Percentiles rank a stretch among this genome's conserved stretches.
phyloP scores from a whole-genome alignment of 1,140 invertebrate species.

The Polypedilum vanderplanki region DNA sequence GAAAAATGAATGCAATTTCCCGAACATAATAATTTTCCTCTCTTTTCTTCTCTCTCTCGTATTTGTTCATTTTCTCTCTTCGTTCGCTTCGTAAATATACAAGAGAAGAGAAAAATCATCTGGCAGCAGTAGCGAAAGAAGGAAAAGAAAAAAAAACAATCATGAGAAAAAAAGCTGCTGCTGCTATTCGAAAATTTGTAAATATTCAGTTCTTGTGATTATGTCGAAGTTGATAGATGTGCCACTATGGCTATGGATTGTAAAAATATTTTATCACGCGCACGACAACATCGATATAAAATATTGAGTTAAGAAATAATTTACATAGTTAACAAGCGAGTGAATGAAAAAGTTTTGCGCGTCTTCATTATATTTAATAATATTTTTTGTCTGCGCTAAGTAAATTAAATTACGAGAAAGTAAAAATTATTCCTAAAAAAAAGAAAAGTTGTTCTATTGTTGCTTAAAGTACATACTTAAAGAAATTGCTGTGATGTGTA shows the following conservation, averaged over 20 bases:
- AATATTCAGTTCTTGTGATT: slow-evolving; percentile 24
- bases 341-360: neutral
- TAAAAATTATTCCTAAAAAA: too few species aligned
- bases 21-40: neutral
- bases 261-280: neutral
- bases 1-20: neutral
- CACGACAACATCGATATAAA: neutral
- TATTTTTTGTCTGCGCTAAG: too few species aligned
- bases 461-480: too few species aligned
- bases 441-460: too few species aligned
- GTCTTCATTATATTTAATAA: too few species aligned
- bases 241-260: neutral
- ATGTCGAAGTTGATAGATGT: neutral
- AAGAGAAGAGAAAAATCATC: neutral
- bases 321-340: slow-evolving; percentile 15
- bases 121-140: neutral
- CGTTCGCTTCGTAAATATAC: neutral
- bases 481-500: too few species aligned
- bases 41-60: neutral
- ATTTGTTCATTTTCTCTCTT: neutral
- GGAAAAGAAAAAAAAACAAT: slow-evolving; percentile 5
- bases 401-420: too few species aligned
- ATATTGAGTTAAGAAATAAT: neutral
- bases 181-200: neutral
- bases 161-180: neutral